Conservation (phyloP, 2,113 vertebrate species). For the Progne subis region DNA sequence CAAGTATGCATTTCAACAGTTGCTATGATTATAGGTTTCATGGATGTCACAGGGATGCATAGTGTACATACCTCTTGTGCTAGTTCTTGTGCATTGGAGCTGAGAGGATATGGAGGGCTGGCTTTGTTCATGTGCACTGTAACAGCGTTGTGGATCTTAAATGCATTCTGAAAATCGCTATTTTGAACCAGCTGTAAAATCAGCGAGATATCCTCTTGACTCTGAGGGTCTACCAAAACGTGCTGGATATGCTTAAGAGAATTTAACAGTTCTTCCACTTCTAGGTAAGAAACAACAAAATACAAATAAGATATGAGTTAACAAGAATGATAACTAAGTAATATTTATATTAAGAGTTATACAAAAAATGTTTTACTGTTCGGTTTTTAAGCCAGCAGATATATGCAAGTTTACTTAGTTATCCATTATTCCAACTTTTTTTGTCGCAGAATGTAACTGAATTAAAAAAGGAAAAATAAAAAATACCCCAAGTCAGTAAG, state of each 20-base stretch:
- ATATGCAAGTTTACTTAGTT: background rate
- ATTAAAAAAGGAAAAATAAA: background rate
- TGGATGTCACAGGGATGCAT: background rate
- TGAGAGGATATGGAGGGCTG: slow-evolving; percentile 87
- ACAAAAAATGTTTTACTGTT: background rate
- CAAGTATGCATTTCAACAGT: slow-evolving; percentile 1
- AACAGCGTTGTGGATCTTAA: slow-evolving; percentile 87
- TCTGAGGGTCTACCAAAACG: slow-evolving; percentile 86
- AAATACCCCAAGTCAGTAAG: background rate
- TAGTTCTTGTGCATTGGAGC: slow-evolving; percentile 86
- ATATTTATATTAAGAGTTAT: background rate
- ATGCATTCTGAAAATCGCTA: slow-evolving; percentile 89
- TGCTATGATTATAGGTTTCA: slow-evolving; percentile 37
- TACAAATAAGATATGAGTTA: slow-evolving; percentile 35
- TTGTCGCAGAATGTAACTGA: background rate
- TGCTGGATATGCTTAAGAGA: slow-evolving; percentile 87
- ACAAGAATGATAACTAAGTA: background rate
- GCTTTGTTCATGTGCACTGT: slow-evolving; percentile 85
- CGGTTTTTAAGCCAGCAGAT: background rate
- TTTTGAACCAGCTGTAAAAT: slow-evolving; percentile 87
- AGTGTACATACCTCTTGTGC: slow-evolving; percentile 88
- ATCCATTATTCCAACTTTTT: background rate
- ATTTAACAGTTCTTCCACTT: slow-evolving; percentile 86
- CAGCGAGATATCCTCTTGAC: slow-evolving; percentile 89
- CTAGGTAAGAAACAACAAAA: slow-evolving; percentile 75